Percentiles rank a stretch among this genome's conserved stretches.
Conservation (phyloP, 2,888 invertebrate genomes). For the Autographa gamma region DNA sequence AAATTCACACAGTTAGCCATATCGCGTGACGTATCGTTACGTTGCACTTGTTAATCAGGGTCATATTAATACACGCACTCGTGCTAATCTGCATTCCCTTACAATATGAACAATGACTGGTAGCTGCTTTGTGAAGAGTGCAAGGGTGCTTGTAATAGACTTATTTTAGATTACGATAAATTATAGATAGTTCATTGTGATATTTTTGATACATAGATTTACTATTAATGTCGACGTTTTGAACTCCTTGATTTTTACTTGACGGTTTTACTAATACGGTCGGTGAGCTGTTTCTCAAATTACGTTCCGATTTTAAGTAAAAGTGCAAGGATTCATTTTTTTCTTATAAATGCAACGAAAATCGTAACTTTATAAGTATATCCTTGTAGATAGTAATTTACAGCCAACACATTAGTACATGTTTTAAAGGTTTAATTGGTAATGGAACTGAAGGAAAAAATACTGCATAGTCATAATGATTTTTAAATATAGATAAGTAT, state of each 20-base stretch:
- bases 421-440: not conserved
- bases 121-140: conserved; percentile 21
- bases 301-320: conserved; percentile 63
- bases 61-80: not conserved
- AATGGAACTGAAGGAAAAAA: not conserved
- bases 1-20: not conserved
- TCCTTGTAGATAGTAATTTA: conserved; percentile 10
- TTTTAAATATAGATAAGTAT: not conserved
- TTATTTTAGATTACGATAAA: conserved; percentile 27
- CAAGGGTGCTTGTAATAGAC: conserved; percentile 28
- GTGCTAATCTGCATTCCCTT: not conserved
- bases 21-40: not conserved
- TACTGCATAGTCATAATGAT: conserved; percentile 6
- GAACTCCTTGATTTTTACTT: conserved; percentile 72
- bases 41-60: not conserved
- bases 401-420: conserved; percentile 10
- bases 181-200: conserved; percentile 59
- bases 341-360: conserved; percentile 12
- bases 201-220: conserved; percentile 55
- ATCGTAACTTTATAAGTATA: not conserved
- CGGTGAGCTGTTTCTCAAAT: conserved; percentile 5
- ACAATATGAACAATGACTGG: not conserved
- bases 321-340: conserved; percentile 63
- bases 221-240: conserved; percentile 20
- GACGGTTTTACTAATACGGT: conserved; percentile 40